A percentile compares a stretch with the other conserved stretches of the same genome.
Evolutionary conservation across 2,888 invertebrate genomes (phyloP).

Genomic region (Psococerastis gibbosa): DNA sequence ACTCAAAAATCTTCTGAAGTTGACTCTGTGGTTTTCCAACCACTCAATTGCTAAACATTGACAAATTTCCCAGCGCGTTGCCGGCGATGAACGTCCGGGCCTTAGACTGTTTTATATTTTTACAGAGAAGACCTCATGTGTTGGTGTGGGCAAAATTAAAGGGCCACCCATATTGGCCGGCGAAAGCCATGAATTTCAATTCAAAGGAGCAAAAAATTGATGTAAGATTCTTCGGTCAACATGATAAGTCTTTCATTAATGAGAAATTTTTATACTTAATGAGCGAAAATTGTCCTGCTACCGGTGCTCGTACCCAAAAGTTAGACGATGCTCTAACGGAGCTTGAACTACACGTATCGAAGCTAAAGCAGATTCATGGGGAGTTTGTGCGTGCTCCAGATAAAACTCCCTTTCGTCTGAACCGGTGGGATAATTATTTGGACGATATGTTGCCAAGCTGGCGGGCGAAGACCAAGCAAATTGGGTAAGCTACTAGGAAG

Average conservation of each 20-base stretch:
- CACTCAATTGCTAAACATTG: too few relatives aligned
- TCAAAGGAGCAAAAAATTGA: slow-evolving; percentile 47
- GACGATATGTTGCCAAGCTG: slow-evolving; percentile 38
- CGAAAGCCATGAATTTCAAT: slow-evolving; percentile 64
- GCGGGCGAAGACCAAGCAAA: background rate
- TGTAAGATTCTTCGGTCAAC: slow-evolving; percentile 87
- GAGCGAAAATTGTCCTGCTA: slow-evolving; percentile 22
- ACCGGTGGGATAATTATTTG: slow-evolving; percentile 38
- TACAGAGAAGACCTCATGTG: slow-evolving; percentile 57
- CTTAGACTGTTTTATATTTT: slow-evolving; percentile 13
- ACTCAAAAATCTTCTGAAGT: too few relatives aligned
- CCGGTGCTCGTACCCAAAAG: slow-evolving; percentile 1
- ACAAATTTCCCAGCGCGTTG: too few relatives aligned
- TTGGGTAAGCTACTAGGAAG: too few relatives aligned
- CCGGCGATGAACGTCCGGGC: background rate
- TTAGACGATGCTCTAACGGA: slow-evolving; percentile 28
- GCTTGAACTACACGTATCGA: slow-evolving; percentile 53
- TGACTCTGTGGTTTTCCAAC: too few relatives aligned
- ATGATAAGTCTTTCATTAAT: slow-evolving; percentile 54
- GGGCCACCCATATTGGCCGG: slow-evolving; percentile 96
- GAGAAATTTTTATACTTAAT: slow-evolving; percentile 27
- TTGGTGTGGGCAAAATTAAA: slow-evolving; percentile 93
- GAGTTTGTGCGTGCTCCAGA: slow-evolving; percentile 52
- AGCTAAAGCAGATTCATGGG: slow-evolving; percentile 49
- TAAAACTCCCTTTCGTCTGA: slow-evolving; percentile 45